Base-by-base conservation (phyloP, 2,797 vertebrate species). In the Meriones psammophilus region DNA sequence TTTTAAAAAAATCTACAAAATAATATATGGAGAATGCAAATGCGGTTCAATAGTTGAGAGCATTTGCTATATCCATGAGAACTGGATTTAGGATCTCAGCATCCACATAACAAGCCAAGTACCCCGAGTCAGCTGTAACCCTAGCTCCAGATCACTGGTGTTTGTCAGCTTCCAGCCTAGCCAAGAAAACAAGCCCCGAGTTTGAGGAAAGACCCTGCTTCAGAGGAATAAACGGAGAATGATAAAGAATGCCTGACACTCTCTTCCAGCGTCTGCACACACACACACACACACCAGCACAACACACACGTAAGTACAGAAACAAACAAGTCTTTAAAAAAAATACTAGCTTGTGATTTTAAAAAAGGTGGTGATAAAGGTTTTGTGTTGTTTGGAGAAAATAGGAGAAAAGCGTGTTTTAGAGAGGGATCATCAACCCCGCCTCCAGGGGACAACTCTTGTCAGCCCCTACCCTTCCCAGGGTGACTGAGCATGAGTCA, bases 371-470 rank as follows among this genome's bases (percentile, higher is more conserved):
- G 60, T n/a, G 14, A 69, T 14, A 73, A 79, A 60, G 0, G 2
- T 60, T 74, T 78, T 81, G 39, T 36, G 28, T 56, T 8, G 73
- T 89, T 76, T 80, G 60, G 69, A 66, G 33, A 60, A 96, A 92
- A 85, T 3, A 86, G 17, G 50, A 69, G 80, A 73, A 89, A 91
- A 73, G 0, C 50, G n/a, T 12, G 36, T 17, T 69, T 86, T 36
- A 69, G 42, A 36, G 42, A 54, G 30, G 46, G n/a, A 20, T 64
- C 64, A 54, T 9, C 7, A 39, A 20, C 46, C 12, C 76, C 0
- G 4, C 84, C 64, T 86, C 46, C 33, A 14, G 64, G 46, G 64
- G 46, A 36, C 64, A 79, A n/a, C 17, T 54, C 30, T 56, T 56
- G 17, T 56, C 50, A 79, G 50, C 8, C 77, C 28, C 46, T 77